A percentile compares a stretch with the other conserved stretches of the same genome.
phyloP scores from a whole-genome alignment of 2,797 vertebrate genomes.

The Macroramphosus scolopax region DNA sequence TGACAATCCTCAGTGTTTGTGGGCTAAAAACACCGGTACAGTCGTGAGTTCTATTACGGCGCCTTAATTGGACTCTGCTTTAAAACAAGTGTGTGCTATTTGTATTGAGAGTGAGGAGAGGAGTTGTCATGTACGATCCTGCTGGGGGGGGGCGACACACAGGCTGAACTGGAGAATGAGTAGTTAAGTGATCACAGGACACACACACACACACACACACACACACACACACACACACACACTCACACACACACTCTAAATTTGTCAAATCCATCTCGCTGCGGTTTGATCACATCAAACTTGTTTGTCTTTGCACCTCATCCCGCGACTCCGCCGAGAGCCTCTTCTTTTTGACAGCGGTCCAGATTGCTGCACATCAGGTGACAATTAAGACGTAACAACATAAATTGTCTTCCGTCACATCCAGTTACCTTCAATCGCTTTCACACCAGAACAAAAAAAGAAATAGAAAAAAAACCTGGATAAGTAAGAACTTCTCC shows the following conservation, averaged over 20 bases:
- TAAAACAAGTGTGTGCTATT: slow-evolving; percentile 20
- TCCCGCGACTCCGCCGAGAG: slow-evolving; percentile 21
- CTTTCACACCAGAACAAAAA: slow-evolving; percentile 46
- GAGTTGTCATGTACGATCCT: not conserved
- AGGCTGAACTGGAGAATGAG: not conserved
- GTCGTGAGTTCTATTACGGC: slow-evolving; percentile 45
- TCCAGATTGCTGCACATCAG: slow-evolving; percentile 79
- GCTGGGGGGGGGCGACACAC: not conserved
- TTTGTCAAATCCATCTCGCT: slow-evolving; percentile 17
- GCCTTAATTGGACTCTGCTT: slow-evolving; percentile 44
- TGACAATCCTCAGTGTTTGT: slow-evolving; percentile 69
- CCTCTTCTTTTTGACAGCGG: slow-evolving; percentile 59
- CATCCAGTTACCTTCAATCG: slow-evolving; percentile 73
- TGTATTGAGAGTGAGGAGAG: not conserved
- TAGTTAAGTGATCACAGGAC: not conserved
- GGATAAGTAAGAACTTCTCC: slow-evolving; percentile 24
- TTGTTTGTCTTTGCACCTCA: slow-evolving; percentile 8
- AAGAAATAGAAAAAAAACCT: slow-evolving; percentile 6
- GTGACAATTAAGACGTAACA: slow-evolving; percentile 83
- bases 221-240: not conserved
- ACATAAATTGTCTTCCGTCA: slow-evolving; percentile 79
- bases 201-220: no score
- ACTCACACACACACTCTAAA: slow-evolving; percentile 6
- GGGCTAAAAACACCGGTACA: slow-evolving; percentile 49
- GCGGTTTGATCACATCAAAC: not conserved